A percentile compares a stretch with the other conserved stretches of the same genome.
These are phyloP conservation scores for Vulpes vulpes DNA, from an alignment of 2,113 vertebrate genomes.

Conservation along the genomic window DNA sequence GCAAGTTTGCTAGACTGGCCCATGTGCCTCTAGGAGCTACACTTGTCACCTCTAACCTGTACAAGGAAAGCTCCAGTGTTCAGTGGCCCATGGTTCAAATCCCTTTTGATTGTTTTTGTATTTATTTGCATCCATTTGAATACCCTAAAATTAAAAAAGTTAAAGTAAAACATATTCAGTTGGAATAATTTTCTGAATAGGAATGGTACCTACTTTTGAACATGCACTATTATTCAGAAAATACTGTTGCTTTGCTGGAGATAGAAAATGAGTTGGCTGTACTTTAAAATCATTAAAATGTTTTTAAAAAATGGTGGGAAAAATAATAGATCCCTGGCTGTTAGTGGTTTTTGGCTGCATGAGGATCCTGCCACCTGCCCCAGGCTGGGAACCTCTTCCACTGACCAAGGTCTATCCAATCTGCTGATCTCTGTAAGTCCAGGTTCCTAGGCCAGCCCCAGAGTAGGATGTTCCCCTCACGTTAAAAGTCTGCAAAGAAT, in stretches of 20 bases:
- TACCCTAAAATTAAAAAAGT: slow-evolving; percentile 37
- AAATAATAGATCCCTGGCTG: background rate
- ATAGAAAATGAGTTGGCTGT: slow-evolving; percentile 22
- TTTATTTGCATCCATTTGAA: background rate
- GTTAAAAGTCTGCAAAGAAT: background rate
- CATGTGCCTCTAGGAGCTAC: background rate
- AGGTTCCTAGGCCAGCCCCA: background rate
- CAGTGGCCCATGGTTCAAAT: background rate
- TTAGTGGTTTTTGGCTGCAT: background rate
- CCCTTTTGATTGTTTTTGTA: background rate
- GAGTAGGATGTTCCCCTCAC: background rate
- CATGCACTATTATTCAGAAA: background rate
- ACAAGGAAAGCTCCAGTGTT: background rate
- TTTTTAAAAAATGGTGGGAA: background rate
- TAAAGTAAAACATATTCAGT: background rate
- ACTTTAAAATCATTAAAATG: slow-evolving; percentile 46
- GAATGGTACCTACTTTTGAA: background rate
- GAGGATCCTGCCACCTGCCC: background rate
- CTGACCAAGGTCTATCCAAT: background rate
- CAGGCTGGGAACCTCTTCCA: background rate
- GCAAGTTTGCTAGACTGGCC: background rate
- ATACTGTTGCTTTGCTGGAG: background rate
- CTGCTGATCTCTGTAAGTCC: too few species aligned
- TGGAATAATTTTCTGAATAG: slow-evolving; percentile 17
- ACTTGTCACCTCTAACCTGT: background rate